These are phyloP conservation scores for Polylopha cassiicola DNA, from an alignment of 2,888 invertebrate species.

Conservation along the genomic window DNA sequence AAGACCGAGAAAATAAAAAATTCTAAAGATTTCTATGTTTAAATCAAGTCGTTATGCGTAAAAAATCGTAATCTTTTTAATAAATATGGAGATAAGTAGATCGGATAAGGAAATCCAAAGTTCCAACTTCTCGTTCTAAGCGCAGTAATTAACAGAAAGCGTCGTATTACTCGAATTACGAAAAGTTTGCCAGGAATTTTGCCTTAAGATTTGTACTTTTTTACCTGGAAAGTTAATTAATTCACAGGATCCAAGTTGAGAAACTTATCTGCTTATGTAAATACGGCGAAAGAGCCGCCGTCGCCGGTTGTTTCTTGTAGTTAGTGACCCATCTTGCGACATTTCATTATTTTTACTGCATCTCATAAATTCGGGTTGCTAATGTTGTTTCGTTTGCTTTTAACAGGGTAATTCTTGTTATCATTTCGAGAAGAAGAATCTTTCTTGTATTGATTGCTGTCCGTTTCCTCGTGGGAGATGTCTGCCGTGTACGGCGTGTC, in stretches of 20 bases:
- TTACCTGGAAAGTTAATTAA: conserved; percentile 65
- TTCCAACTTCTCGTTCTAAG: conserved; percentile 39
- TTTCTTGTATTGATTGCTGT: conserved; percentile 20
- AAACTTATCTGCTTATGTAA: conserved; percentile 64
- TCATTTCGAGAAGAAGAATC: conserved; percentile 50
- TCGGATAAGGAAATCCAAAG: conserved; percentile 43
- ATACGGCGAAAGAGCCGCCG: conserved; percentile 44
- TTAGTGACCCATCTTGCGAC: neutral
- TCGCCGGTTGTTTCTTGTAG: conserved; percentile 23
- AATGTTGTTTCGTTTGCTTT: conserved; percentile 26
- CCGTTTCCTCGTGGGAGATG: conserved; percentile 18
- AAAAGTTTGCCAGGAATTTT: conserved; percentile 54
- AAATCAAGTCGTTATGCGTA: too few relatives aligned
- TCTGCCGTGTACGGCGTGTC: conserved; percentile 22
- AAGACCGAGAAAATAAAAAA: too few relatives aligned
- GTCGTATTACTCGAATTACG: conserved; percentile 53
- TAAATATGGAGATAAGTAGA: conserved; percentile 29
- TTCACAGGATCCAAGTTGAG: conserved; percentile 52
- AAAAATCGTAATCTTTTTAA: conserved; percentile 19
- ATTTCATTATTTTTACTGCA: too few relatives aligned
- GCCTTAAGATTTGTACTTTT: conserved; percentile 50
- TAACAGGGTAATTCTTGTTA: conserved; percentile 59
- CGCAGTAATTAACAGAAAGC: conserved; percentile 58
- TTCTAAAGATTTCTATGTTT: too few relatives aligned
- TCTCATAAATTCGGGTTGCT: too few relatives aligned